Percentiles rank a stretch among this genome's conserved stretches.
phyloP scores from a whole-genome alignment of 2,113 vertebrate species.

The Zosterops borbonicus region DNA sequence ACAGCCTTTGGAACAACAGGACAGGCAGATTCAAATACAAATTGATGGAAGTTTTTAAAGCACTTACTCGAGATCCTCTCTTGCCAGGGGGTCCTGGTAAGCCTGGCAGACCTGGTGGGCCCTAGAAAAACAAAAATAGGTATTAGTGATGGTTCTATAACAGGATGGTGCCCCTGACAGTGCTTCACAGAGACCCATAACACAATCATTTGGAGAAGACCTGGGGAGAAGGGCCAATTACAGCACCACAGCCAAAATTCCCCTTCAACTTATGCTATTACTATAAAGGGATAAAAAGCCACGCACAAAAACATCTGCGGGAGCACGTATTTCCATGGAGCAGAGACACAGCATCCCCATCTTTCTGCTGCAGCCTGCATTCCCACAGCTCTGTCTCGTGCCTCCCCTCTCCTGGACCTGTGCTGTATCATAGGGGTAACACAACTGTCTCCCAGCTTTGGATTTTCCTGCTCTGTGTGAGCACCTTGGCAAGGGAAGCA shows the following conservation, averaged over 20 bases:
- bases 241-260: background rate
- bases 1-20: background rate
- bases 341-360: background rate
- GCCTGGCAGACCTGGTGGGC: slow-evolving; percentile 87
- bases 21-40: background rate
- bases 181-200: background rate
- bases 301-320: background rate
- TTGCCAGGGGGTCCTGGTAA: slow-evolving; percentile 87
- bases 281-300: background rate
- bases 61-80: slow-evolving; percentile 90
- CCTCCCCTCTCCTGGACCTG: background rate
- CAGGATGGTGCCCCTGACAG: background rate
- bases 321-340: background rate
- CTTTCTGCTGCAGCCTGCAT: background rate
- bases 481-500: background rate
- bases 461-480: background rate
- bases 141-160: background rate
- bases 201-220: background rate
- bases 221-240: background rate
- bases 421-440: background rate
- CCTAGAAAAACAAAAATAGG: slow-evolving; percentile 72
- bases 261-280: background rate
- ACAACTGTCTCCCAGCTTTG: background rate
- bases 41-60: background rate
- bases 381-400: background rate